Conservation (phyloP, 2,113 vertebrate genomes). For the Syngnathus scovelli region DNA sequence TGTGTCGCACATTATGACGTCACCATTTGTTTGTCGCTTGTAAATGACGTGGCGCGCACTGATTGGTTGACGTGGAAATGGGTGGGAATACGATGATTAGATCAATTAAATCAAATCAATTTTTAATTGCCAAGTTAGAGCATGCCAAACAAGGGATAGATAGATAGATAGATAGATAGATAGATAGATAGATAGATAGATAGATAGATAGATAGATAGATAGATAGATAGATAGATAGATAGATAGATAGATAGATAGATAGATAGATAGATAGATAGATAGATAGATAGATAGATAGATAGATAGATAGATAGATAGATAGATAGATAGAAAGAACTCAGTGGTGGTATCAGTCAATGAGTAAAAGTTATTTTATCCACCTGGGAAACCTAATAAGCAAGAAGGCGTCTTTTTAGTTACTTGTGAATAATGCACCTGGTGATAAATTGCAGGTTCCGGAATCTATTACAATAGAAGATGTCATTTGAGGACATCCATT, state of each 20-base stretch:
- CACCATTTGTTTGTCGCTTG: neutral
- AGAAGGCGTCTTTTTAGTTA: neutral
- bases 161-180: neutral
- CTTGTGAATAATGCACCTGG: neutral
- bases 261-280: neutral
- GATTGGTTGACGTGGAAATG: constrained; percentile 20
- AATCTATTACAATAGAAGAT: neutral
- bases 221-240: neutral
- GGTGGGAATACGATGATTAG: neutral
- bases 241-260: neutral
- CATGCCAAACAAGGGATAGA: neutral
- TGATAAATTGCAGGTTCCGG: neutral
- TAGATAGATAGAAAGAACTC: no score
- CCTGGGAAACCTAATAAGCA: neutral
- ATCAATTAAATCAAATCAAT: neutral
- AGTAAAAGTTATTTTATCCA: neutral
- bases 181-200: constrained; percentile 4
- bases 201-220: neutral
- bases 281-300: no score
- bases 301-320: no score
- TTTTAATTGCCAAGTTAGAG: no score
- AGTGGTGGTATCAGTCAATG: neutral
- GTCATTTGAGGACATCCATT: neutral
- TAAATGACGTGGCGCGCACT: neutral
- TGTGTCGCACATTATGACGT: constrained; percentile 49